Evolutionary conservation across 2,888 invertebrate genomes (phyloP).

Genomic region (Leucophenga maculata): DNA sequence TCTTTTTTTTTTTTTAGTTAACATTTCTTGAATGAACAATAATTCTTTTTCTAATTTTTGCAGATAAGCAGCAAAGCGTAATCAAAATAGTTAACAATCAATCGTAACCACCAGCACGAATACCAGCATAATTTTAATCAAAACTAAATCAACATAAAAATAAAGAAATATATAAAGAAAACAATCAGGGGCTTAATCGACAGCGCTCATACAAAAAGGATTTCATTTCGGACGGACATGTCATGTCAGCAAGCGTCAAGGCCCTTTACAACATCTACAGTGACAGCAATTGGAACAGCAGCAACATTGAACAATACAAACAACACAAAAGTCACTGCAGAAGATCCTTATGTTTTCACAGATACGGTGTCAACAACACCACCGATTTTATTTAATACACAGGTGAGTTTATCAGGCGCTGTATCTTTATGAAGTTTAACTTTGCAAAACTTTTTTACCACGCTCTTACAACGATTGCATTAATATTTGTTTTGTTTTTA

Average conservation of each 20-base stretch:
- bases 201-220: conserved; percentile 17
- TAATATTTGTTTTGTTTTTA: conserved; percentile 20
- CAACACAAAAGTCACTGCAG: conserved; percentile 49
- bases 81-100: conserved; percentile 4
- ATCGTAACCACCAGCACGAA: background rate
- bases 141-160: conserved; percentile 17
- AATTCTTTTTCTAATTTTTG: background rate
- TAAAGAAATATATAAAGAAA: conserved; percentile 6
- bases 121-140: conserved; percentile 21
- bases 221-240: conserved; percentile 63
- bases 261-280: conserved; percentile 57
- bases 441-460: conserved; percentile 23
- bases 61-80: background rate
- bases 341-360: conserved; percentile 73
- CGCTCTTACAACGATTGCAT: conserved; percentile 13
- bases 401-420: conserved; percentile 65
- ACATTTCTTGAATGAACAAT: too few species aligned
- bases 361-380: conserved; percentile 71
- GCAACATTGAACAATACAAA: conserved; percentile 36
- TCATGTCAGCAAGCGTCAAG: conserved; percentile 73
- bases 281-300: conserved; percentile 38
- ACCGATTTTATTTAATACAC: conserved; percentile 71
- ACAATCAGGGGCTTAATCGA: conserved; percentile 13
- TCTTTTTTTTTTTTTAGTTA: too few species aligned
- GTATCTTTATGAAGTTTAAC: too few species aligned